Evolutionary conservation across 2,797 vertebrate species (phyloP).

Genomic region (Bradypodion pumilum): DNA sequence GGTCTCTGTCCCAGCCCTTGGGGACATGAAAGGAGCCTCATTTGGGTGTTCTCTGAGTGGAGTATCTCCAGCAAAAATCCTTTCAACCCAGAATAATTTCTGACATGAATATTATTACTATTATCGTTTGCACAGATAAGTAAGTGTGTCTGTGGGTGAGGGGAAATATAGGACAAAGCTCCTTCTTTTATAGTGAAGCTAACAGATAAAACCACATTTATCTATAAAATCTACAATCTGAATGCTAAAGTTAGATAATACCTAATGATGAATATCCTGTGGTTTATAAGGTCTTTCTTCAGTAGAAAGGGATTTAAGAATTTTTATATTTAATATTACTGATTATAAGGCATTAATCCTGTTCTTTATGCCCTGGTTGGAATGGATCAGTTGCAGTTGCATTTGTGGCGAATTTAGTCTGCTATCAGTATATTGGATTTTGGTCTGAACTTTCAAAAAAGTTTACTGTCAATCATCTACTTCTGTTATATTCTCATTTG

Average conservation of each 20-base stretch:
- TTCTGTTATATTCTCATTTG: conserved; percentile 2
- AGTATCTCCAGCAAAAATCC: too few relatives aligned
- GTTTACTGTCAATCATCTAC: background rate
- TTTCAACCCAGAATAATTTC: too few relatives aligned
- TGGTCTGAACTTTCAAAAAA: rapidly evolving
- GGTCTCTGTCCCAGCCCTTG: too few relatives aligned
- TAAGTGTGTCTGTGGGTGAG: too few relatives aligned
- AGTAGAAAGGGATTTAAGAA: background rate
- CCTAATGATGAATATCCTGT: too few relatives aligned
- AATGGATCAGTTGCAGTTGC: background rate
- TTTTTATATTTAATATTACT: background rate
- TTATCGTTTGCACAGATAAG: too few relatives aligned
- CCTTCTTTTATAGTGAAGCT: background rate
- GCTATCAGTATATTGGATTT: conserved; percentile 10
- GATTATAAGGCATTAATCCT: too few relatives aligned
- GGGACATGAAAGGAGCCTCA: too few relatives aligned
- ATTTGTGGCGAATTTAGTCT: background rate
- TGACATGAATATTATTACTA: too few relatives aligned
- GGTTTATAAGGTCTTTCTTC: background rate
- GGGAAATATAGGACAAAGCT: background rate
- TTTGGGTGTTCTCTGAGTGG: too few relatives aligned
- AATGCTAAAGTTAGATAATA: background rate
- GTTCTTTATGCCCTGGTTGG: background rate
- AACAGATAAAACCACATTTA: background rate
- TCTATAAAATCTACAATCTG: background rate